Base-by-base conservation (phyloP, 1,140 invertebrate genomes). In the Teleogryllus occipitalis region DNA sequence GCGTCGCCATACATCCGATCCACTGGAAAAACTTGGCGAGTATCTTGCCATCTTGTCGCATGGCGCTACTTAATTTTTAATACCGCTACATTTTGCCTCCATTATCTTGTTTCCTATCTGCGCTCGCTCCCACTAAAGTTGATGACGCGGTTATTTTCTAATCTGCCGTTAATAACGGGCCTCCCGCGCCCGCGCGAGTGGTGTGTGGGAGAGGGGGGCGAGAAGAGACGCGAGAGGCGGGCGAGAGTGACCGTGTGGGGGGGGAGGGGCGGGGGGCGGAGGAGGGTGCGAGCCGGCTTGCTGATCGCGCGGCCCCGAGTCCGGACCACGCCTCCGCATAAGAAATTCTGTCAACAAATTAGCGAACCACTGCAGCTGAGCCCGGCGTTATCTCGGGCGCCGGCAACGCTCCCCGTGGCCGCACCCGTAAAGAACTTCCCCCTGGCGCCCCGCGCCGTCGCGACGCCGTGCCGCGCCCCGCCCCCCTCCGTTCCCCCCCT, bases 261-360 rank as follows among this genome's bases (percentile, higher is more conserved):
- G 27, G 8, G 4, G 21, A 18, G 74, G 21, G n/a, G 27, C 74
- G 27, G n/a, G 74, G 10, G n/a, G 74, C 3, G 7, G 18, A 65
- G 54, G 54, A 18, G 54, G 54, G 54, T 77, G 46, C 0, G 27
- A 18, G 73, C 18, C 47, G 75, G 27, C 47, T 48, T 76, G 79
- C 79, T 80, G 79, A 80, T 80, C 76, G 79, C 79, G 21, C 14
- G 12, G 21, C 75, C 54, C 75, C 47, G 79, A 76, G 76, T 77
- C 79, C 46, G 75, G 75, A 47, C 79, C 79, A 80, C 79, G 79
- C 49, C 65, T 65, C 47, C 75, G 79, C 79, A 80, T 80, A 80
- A 80, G 79, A 80, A 80, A 80, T 80, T 80, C 76, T 77, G 79
- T 80, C 79, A 80, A 80, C 79, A 80, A 80, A 80, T 80, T 80